These are phyloP conservation scores for Eupithecia insigniata DNA, from an alignment of 2,888 invertebrate species.

Conservation along the genomic window DNA sequence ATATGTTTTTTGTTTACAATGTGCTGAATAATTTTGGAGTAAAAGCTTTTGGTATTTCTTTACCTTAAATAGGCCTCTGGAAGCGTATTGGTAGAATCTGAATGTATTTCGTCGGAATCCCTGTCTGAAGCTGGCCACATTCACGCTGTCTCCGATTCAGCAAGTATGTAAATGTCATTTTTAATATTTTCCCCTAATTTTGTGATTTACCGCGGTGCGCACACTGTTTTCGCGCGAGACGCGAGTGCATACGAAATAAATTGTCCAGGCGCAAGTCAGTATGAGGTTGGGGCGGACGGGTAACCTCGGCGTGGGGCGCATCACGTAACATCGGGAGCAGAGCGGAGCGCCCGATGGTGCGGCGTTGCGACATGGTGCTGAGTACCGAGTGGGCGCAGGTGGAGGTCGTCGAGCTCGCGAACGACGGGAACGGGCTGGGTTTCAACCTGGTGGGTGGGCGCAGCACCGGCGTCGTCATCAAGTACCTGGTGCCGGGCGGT, in stretches of 20 bases:
- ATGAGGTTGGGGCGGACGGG: conserved; percentile 62
- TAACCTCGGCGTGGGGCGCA: conserved; percentile 73
- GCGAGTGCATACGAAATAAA: conserved; percentile 17
- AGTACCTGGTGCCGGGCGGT: conserved; percentile 98
- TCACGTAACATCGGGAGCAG: conserved; percentile 76
- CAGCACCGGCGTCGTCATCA: conserved; percentile 99
- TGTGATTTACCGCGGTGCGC: conserved; percentile 53
- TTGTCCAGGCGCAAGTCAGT: conserved; percentile 27
- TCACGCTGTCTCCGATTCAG: conserved; percentile 80
- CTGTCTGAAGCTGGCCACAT: conserved; percentile 77
- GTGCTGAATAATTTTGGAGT: neutral
- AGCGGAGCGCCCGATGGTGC: conserved; percentile 71
- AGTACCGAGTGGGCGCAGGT: conserved; percentile 99
- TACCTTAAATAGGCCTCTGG: neutral
- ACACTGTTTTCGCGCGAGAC: conserved; percentile 40
- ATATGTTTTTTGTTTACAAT: conserved; percentile 35
- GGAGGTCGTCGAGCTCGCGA: conserved; percentile 98
- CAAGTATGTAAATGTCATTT: conserved; percentile 85
- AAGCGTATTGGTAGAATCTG: conserved; percentile 26
- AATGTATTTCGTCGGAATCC: conserved; percentile 66
- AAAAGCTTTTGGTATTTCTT: neutral
- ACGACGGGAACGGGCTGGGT: conserved; percentile 98
- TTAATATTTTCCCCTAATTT: conserved; percentile 46
- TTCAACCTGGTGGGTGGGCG: conserved; percentile 99
- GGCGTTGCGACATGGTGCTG: conserved; percentile 87